Evolutionary conservation across 2,888 invertebrate species (phyloP).

Genomic region (Drosophila basisetae): DNA sequence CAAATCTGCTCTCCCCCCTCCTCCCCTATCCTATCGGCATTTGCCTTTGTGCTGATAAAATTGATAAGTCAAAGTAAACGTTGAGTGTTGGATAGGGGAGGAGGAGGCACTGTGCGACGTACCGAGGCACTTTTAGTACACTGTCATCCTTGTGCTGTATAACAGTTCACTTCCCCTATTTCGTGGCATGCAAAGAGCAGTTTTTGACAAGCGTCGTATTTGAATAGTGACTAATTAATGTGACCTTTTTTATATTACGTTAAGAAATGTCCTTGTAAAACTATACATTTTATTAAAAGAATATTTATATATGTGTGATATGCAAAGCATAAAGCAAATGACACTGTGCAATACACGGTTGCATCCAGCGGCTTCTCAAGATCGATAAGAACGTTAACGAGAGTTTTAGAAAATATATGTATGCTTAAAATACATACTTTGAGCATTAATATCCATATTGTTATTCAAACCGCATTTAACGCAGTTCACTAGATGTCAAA

Average conservation of each 20-base stretch:
- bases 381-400: background rate
- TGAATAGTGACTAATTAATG: background rate
- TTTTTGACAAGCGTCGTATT: background rate
- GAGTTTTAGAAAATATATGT: background rate
- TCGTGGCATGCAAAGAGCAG: conserved; percentile 19
- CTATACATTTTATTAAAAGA: background rate
- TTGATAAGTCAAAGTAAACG: conserved; percentile 64
- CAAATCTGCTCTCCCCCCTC: conserved; percentile 30
- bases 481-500: background rate
- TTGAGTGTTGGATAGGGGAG: background rate
- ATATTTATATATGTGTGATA: background rate
- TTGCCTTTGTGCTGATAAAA: conserved; percentile 52
- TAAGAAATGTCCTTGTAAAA: background rate
- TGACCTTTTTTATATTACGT: background rate
- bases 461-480: conserved; percentile 9
- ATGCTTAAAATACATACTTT: background rate
- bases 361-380: background rate
- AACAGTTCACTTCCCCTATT: conserved; percentile 35
- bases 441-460: background rate
- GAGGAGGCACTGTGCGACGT: background rate
- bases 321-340: background rate
- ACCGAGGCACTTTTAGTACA: conserved; percentile 51
- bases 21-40: no score
- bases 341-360: background rate
- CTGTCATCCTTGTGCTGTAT: conserved; percentile 54